Base-by-base conservation (phyloP, 2,797 vertebrate species). In the Eulemur coronatus region DNA sequence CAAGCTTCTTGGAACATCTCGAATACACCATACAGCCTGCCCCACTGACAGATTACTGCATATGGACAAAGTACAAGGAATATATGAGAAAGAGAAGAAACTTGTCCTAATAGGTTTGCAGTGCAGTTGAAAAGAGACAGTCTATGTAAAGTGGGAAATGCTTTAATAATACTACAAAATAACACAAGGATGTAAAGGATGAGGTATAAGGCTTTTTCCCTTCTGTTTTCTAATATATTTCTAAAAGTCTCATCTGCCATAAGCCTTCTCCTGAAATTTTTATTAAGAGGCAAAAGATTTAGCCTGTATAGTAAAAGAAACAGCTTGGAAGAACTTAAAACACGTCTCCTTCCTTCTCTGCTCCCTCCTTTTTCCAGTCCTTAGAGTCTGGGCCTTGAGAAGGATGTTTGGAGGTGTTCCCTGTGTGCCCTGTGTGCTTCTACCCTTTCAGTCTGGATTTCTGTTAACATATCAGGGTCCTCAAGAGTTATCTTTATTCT, bases 291-390 rank as follows among this genome's bases (percentile, higher is more conserved):
- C 17, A 86, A 63, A 95, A 93, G 24, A 33, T 3, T 48, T 94
- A 72, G 28, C 69, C 70, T 89, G 18, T 91, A 48, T 14, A 89
- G 48, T 28, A 84, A 92, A 94, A 84, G 10, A 94, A 96, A 75
- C 30, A 35, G 1, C 61, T 87, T 61, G 17, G 59, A 90, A 95
- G 65, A n/a, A 76, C 15, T 43, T 50, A 41, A n/a, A n/a, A 80
- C 9, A 38, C 9, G 33, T 67, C n/a, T 26, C 11, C 33, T 24
- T 57, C 7, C 22, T 91, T 79, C 41, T 92, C 67, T 65, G 6
- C 7, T 55, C 8, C 33, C 30, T 75, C 41, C 2, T 38, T 28
- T 82, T 46, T 59, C 41, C 28, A 72, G n/a, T 59, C 13, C 63
- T 46, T 26, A 59, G 22, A 78, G 92, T 10, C 15, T 38, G 22